Percentiles rank a stretch among this genome's conserved stretches.
phyloP scores from a whole-genome alignment of 1,140 invertebrate species.

The Drosophila rufa region DNA sequence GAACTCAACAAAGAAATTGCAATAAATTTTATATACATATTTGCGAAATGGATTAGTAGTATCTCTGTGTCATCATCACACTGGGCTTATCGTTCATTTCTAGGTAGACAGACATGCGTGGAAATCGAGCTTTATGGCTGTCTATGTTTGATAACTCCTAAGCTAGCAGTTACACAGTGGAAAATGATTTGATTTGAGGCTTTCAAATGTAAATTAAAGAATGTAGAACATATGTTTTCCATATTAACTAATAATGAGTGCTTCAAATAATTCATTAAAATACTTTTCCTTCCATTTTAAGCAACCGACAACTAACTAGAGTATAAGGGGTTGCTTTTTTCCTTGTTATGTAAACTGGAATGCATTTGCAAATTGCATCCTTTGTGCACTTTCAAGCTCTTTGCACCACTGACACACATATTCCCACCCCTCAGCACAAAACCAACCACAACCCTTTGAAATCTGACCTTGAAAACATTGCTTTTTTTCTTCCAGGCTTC shows the following conservation, averaged over 20 bases:
- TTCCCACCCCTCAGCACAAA: constrained; percentile 17
- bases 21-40: constrained; percentile 22
- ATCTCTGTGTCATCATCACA: constrained; percentile 18
- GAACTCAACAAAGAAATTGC: constrained; percentile 29
- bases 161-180: not conserved
- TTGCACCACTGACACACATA: constrained; percentile 70
- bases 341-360: constrained; percentile 9
- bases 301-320: not conserved
- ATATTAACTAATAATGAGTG: not conserved
- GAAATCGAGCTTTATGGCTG: constrained; percentile 13
- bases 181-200: not conserved
- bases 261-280: not conserved
- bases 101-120: constrained; percentile 5
- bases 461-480: constrained; percentile 49
- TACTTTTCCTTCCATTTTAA: not conserved
- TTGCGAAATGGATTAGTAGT: constrained; percentile 33
- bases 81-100: constrained; percentile 33
- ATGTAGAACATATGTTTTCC: not conserved
- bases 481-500: constrained; percentile 6
- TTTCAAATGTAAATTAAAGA: not conserved
- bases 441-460: not conserved
- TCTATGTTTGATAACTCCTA: constrained; percentile 3
- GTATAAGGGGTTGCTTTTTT: not conserved
- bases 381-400: constrained; percentile 13
- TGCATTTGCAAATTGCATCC: constrained; percentile 26